Evolutionary conservation across 1,140 invertebrate species (phyloP).

Genomic region (Samia ricini): DNA sequence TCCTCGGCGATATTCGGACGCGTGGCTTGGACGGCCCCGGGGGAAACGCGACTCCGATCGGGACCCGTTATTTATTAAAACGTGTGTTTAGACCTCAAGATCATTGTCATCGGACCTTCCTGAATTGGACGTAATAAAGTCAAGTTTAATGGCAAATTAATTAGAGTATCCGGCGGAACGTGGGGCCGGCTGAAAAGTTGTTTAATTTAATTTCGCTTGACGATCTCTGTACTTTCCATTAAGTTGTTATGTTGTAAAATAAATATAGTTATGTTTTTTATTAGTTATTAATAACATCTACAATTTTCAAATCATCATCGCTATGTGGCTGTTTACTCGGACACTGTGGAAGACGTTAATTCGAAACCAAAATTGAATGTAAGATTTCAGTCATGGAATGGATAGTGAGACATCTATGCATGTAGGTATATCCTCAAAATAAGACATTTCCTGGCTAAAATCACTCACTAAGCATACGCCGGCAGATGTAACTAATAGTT

Average conservation of each 20-base stretch:
- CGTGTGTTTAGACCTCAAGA: slow-evolving; percentile 27
- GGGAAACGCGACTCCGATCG: slow-evolving; percentile 29
- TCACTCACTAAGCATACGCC: too few species aligned
- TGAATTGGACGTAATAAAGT: slow-evolving; percentile 27
- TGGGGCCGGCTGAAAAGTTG: slow-evolving; percentile 11
- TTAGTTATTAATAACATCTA: too few species aligned
- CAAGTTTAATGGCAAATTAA: slow-evolving; percentile 23
- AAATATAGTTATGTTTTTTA: too few species aligned
- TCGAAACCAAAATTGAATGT: too few species aligned
- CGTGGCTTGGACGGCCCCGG: slow-evolving; percentile 35
- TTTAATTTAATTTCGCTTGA: slow-evolving; percentile 26
- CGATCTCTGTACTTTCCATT: slow-evolving; percentile 1
- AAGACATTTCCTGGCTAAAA: too few species aligned
- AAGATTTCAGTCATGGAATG: too few species aligned
- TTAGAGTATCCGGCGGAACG: slow-evolving; percentile 25
- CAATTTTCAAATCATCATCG: too few species aligned
- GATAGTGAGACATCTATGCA: too few species aligned
- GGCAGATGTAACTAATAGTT: too few species aligned
- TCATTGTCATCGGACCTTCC: slow-evolving; percentile 27
- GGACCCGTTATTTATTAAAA: slow-evolving; percentile 37
- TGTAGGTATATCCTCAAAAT: too few species aligned
- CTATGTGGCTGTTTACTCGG: too few species aligned
- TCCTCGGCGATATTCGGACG: slow-evolving; percentile 41
- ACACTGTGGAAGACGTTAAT: too few species aligned
- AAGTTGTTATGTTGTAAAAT: background rate